These are phyloP conservation scores for Porites cylindrica DNA, from an alignment of 92 coral and sea anemone species.

Conservation along the genomic window DNA sequence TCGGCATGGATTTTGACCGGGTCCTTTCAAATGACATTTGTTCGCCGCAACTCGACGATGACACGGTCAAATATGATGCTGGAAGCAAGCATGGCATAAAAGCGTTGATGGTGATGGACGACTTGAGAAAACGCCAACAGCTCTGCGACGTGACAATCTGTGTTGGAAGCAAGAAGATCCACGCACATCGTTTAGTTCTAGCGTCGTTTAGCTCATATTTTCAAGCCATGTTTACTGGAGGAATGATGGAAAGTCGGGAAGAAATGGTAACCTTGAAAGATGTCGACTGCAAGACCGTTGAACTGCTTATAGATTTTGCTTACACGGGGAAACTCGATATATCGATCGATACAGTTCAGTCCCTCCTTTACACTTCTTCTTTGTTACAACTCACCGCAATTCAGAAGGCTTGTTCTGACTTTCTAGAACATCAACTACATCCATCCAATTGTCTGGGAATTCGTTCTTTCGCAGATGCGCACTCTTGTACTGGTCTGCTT, in stretches of 20 bases:
- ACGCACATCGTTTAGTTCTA: conserved; percentile 80
- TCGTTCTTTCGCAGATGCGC: conserved; percentile 81
- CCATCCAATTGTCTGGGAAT: conserved; percentile 93
- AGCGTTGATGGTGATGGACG: conserved; percentile 93
- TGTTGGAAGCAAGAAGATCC: conserved; percentile 69
- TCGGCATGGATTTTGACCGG: conserved; percentile 83
- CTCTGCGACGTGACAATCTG: conserved; percentile 86
- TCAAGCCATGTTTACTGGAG: conserved; percentile 90
- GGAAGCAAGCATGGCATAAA: conserved; percentile 93
- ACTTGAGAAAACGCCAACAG: conserved; percentile 75
- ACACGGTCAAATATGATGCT: conserved; percentile 77
- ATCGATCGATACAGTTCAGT: conserved; percentile 80
- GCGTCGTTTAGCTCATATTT: conserved; percentile 86
- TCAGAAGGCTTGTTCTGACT: conserved; percentile 90
- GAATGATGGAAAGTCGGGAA: conserved; percentile 77
- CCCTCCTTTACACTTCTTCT: conserved; percentile 75
- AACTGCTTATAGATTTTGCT: conserved; percentile 79
- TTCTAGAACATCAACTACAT: conserved; percentile 80
- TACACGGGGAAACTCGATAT: conserved; percentile 90
- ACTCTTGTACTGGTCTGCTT: conserved; percentile 71
- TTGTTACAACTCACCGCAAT: conserved; percentile 82
- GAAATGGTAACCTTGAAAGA: conserved; percentile 78
- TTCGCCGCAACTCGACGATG: conserved; percentile 70
- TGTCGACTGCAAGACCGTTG: conserved; percentile 72
- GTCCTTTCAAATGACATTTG: conserved; percentile 54